Evolutionary conservation across 2,113 vertebrate genomes (phyloP).

Genomic region (Sialia sialis): DNA sequence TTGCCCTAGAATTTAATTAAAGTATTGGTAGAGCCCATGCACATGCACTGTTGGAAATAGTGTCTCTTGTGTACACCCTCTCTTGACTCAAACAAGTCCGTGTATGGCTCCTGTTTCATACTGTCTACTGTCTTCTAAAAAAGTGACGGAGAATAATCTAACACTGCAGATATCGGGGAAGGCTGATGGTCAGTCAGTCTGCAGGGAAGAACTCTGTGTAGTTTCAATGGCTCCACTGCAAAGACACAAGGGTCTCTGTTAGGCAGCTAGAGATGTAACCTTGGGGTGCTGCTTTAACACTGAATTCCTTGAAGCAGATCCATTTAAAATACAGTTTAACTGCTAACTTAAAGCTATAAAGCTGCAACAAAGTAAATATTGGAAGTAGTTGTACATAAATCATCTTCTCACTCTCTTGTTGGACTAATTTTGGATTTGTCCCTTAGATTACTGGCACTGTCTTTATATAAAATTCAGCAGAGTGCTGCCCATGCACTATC

Average conservation of each 20-base stretch:
- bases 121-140: neutral
- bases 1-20: neutral
- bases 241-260: neutral
- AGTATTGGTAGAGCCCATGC: neutral
- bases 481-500: neutral
- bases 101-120: neutral
- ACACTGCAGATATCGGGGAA: neutral
- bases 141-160: neutral
- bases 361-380: neutral
- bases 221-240: neutral
- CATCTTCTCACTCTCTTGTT: neutral
- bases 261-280: neutral
- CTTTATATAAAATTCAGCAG: neutral
- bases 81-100: neutral
- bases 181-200: neutral
- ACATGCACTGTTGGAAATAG: neutral
- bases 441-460: neutral
- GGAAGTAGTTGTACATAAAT: neutral
- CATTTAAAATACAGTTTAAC: neutral
- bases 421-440: neutral
- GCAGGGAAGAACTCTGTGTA: neutral
- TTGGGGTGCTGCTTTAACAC: neutral
- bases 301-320: neutral
- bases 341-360: neutral
- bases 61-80: neutral